Evolutionary conservation across 2,797 vertebrate genomes (phyloP).

Genomic region (Xenops minutus): DNA sequence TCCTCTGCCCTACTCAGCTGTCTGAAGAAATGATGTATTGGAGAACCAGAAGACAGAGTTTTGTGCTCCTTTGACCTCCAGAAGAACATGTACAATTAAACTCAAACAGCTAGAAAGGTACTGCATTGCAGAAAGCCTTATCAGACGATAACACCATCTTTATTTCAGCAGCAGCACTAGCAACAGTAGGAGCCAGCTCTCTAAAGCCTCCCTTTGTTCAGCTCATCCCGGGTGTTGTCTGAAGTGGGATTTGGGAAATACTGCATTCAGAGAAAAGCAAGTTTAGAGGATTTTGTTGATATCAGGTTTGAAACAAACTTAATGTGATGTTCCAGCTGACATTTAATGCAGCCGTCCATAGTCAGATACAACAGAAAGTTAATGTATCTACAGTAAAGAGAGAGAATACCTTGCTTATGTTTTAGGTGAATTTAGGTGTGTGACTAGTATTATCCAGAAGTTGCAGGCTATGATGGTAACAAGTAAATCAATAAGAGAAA

Average conservation of each 20-base stretch:
- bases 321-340: neutral
- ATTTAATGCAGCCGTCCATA: neutral
- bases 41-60: neutral
- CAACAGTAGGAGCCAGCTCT: neutral
- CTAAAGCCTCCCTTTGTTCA: conserved; percentile 10
- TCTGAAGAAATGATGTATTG: neutral
- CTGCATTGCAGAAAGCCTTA: neutral
- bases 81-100: neutral
- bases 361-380: neutral
- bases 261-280: neutral
- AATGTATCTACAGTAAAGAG: neutral
- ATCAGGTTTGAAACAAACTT: neutral
- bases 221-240: conserved; percentile 15
- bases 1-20: neutral
- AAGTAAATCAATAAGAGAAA: neutral
- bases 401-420: neutral
- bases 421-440: neutral
- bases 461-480: neutral
- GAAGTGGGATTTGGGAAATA: conserved; percentile 45
- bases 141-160: neutral
- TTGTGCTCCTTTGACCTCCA: neutral
- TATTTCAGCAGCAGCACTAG: neutral
- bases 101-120: neutral
- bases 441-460: neutral
- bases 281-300: conserved; percentile 7